Evolutionary conservation across 1,140 invertebrate species (phyloP).

Genomic region (Pogonus chalceus): DNA sequence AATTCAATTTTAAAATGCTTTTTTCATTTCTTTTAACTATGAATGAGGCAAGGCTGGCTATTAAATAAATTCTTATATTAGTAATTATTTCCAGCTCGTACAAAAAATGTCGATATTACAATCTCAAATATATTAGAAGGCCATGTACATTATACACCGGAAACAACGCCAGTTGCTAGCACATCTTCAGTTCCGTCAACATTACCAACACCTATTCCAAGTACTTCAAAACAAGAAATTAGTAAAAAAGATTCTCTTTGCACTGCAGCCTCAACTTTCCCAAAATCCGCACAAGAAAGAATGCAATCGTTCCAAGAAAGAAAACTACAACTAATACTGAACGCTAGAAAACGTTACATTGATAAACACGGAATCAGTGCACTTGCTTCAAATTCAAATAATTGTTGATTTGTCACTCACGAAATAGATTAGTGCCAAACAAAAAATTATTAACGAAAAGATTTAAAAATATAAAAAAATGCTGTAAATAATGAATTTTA

Average conservation of each 20-base stretch:
- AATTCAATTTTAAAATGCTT: too few species aligned
- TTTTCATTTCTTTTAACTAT: too few species aligned
- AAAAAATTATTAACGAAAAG: too few species aligned
- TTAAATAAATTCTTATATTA: slow-evolving; percentile 3
- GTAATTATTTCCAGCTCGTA: slow-evolving; percentile 46
- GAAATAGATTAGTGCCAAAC: not conserved
- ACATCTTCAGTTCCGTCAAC: slow-evolving; percentile 7
- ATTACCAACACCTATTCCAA: slow-evolving; percentile 17
- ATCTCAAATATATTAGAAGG: slow-evolving; percentile 75
- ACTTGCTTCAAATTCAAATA: slow-evolving; percentile 12
- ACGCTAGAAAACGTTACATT: slow-evolving; percentile 65
- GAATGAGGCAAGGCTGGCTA: too few species aligned
- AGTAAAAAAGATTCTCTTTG: slow-evolving; percentile 15
- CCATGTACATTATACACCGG: slow-evolving; percentile 53
- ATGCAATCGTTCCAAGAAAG: slow-evolving; percentile 62
- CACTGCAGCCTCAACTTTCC: slow-evolving; percentile 44
- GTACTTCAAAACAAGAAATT: slow-evolving; percentile 26
- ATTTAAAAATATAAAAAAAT: not conserved
- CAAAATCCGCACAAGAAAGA: slow-evolving; percentile 51
- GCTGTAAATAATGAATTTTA: not conserved
- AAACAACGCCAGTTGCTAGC: slow-evolving; percentile 27
- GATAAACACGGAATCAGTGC: slow-evolving; percentile 59
- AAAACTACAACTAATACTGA: slow-evolving; percentile 66
- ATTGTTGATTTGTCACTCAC: not conserved
- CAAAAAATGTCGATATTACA: slow-evolving; percentile 67